Evolutionary conservation across 2,888 invertebrate species (phyloP), one percentile per base, ranked within the genome.

Genomic region (Blera fallax): DNA sequence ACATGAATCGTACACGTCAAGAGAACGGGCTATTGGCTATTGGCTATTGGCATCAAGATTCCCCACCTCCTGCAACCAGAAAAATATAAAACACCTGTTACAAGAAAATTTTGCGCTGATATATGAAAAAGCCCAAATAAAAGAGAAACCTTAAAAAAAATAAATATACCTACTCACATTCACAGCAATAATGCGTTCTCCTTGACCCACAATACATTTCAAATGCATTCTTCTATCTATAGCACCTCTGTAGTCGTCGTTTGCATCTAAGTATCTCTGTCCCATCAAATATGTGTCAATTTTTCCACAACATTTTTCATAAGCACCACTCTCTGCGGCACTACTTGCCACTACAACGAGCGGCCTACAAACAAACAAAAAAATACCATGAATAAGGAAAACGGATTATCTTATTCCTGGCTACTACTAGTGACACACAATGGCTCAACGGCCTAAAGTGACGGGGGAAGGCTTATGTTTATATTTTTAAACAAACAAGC

Each of bases 271-370:
- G n/a, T n/a, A n/a, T n/a, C n/a, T 43, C 34, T 34, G 14, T 16
- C 21, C 56, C 60, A 60, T 73, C 50, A 72, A 48, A 81, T 81
- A 80, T 81, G 80, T 85, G 81, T 67, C 85, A 85, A 85, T 85
- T 81, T 74, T 60, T 76, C 76, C 72, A 77, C 80, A 84, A 70
- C 74, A 76, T 85, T 81, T 85, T 81, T 62, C 43, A 48, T 48
- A 72, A 81, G 65, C 43, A 70, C 60, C 69, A 60, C 43, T 67
- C 52, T 48, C 50, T 32, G n/a, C n/a, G 62, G 60, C 56, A 62
- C 67, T 37, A 67, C 50, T 10, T 56, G 81, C 64, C 76, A 69
- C 62, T 72, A 60, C 34, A 74, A 69, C 40, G 21, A 69, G 40
- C 40, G 24, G 56, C 67, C 32, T 62, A 70, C 32, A 48, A 4